phyloP scores from a whole-genome alignment of 2,797 vertebrate species.

The Ctenosaura bakeri region DNA sequence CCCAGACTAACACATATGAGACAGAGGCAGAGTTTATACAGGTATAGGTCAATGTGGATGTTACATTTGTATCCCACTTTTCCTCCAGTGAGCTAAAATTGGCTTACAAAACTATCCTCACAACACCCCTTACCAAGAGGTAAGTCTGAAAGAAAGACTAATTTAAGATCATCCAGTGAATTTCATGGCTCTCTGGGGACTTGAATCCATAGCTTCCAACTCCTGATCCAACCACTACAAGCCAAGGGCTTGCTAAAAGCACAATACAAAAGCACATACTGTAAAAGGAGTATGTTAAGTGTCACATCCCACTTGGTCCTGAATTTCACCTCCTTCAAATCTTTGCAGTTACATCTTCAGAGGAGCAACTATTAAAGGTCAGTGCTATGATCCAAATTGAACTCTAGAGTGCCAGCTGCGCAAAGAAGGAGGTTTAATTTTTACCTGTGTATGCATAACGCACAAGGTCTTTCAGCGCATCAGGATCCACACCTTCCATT shows the following conservation, averaged over 20 bases:
- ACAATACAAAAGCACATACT: background rate
- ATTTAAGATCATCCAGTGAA: background rate
- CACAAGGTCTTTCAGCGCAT: constrained; percentile 93
- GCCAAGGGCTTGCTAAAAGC: background rate
- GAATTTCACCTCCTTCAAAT: background rate
- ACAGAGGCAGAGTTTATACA: too few species aligned
- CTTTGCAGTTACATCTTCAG: background rate
- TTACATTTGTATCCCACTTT: too few species aligned
- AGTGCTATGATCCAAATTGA: background rate
- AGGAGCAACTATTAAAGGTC: background rate
- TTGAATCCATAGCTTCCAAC: background rate
- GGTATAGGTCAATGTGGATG: too few species aligned
- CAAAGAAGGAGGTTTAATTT: background rate
- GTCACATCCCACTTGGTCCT: background rate
- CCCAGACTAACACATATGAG: too few species aligned
- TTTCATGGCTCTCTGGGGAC: background rate
- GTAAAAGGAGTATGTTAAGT: too few species aligned
- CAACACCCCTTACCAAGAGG: too few species aligned
- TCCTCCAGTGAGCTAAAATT: too few species aligned
- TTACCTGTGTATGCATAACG: constrained; percentile 96
- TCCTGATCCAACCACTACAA: background rate
- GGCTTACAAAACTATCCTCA: too few species aligned
- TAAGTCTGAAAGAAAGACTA: background rate
- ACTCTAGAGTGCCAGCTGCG: accelerated
- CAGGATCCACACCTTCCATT: constrained; percentile 97